phyloP scores from a whole-genome alignment of 2,113 vertebrate genomes.

The Labeo catla region DNA sequence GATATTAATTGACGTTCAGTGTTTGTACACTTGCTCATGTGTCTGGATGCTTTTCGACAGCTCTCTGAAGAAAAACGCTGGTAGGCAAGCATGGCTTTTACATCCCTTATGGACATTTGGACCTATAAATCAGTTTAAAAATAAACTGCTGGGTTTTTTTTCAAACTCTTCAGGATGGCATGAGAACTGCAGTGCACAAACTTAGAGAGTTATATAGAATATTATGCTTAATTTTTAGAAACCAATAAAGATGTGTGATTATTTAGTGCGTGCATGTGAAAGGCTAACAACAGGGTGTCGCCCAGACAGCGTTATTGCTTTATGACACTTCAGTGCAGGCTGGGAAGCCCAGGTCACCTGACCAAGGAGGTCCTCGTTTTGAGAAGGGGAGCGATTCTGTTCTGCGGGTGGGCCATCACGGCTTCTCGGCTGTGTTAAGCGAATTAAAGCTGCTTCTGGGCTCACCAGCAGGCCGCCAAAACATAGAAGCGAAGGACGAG shows the following conservation, averaged over 20 bases:
- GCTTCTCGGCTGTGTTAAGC: constrained; percentile 79
- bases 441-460: constrained; percentile 86
- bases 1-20: constrained; percentile 83
- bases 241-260: not conserved
- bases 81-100: constrained; percentile 92
- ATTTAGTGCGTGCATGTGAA: constrained; percentile 31
- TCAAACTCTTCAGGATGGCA: not conserved
- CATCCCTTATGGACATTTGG: constrained; percentile 71
- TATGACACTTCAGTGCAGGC: constrained; percentile 88
- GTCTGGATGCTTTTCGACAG: constrained; percentile 73
- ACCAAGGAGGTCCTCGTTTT: constrained; percentile 69
- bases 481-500: constrained; percentile 91
- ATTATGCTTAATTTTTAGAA: constrained; percentile 3
- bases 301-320: constrained; percentile 89
- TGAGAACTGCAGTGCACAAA: constrained; percentile 20
- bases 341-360: constrained; percentile 87
- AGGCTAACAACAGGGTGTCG: constrained; percentile 43
- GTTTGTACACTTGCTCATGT: constrained; percentile 66
- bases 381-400: constrained; percentile 53
- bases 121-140: constrained; percentile 11
- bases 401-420: constrained; percentile 54
- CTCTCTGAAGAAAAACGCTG: constrained; percentile 87
- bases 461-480: constrained; percentile 77
- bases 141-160: constrained; percentile 13
- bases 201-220: constrained; percentile 3